These are phyloP conservation scores for Guaruba guarouba DNA, from an alignment of 2,113 vertebrate genomes.

Conservation along the genomic window DNA sequence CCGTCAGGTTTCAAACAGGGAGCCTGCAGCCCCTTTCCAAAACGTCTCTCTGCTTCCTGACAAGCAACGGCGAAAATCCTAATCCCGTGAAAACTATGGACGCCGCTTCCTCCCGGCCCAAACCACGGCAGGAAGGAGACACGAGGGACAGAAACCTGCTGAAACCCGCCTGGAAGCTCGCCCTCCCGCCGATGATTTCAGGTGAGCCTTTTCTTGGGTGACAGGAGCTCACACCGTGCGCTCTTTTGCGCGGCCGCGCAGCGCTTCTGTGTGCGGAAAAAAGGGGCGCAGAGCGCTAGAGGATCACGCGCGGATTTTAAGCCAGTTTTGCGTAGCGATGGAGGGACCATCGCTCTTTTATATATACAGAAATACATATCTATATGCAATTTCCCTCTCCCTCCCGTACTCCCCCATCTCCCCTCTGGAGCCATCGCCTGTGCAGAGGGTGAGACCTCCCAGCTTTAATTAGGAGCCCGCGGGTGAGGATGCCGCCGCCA, in stretches of 20 bases:
- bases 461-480: not conserved
- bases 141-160: not conserved
- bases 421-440: not conserved
- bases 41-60: not conserved
- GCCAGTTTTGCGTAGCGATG: not conserved
- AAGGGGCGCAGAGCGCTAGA: not conserved
- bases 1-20: not conserved
- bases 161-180: not conserved
- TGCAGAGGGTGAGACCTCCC: not conserved
- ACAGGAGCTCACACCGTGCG: not conserved
- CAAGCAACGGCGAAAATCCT: not conserved
- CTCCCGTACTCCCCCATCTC: not conserved
- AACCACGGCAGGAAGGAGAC: not conserved
- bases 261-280: not conserved
- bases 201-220: not conserved
- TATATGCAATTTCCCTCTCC: not conserved
- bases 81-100: not conserved
- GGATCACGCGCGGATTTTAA: not conserved
- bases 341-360: not conserved
- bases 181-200: not conserved
- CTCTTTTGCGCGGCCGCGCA: not conserved
- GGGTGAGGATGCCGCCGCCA: not conserved
- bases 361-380: not conserved
- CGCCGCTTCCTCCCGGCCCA: not conserved
- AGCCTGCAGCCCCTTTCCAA: not conserved